These are phyloP conservation scores for Hydrocynus forskahlii DNA, from an alignment of 2,797 vertebrate species.

Conservation along the genomic window DNA sequence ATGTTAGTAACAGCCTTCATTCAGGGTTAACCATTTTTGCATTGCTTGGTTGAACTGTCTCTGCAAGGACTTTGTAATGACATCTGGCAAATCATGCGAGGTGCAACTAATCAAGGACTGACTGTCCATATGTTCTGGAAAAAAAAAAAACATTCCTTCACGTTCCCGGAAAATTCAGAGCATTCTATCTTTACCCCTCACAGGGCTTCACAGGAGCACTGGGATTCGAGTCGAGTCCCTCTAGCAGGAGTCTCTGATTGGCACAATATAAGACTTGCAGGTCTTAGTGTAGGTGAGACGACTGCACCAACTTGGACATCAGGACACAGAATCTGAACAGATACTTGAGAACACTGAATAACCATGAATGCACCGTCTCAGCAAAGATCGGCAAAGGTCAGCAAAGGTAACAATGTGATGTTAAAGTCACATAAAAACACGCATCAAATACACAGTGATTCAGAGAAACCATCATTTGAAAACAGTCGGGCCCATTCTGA, in stretches of 20 bases:
- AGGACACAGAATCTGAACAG: conserved; percentile 8
- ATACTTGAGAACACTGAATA: conserved; percentile 31
- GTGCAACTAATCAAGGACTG: conserved; percentile 55
- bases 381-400: conserved; percentile 30
- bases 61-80: conserved; percentile 42
- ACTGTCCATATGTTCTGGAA: conserved; percentile 44
- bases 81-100: conserved; percentile 56
- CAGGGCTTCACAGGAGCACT: conserved; percentile 69
- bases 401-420: conserved; percentile 48
- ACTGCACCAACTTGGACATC: background rate
- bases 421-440: conserved; percentile 58
- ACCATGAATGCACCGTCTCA: conserved; percentile 21
- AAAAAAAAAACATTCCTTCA: conserved; percentile 64
- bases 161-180: conserved; percentile 44
- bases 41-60: background rate
- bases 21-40: background rate
- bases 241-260: conserved; percentile 70
- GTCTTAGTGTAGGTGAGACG: conserved; percentile 7
- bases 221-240: conserved; percentile 60
- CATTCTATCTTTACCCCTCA: conserved; percentile 46
- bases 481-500: conserved; percentile 27
- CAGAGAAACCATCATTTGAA: conserved; percentile 48
- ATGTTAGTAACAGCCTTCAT: background rate
- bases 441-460: conserved; percentile 74
- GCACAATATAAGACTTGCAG: conserved; percentile 61